Conservation (phyloP, 2,888 invertebrate genomes). For the Gymnocheta viridis region DNA sequence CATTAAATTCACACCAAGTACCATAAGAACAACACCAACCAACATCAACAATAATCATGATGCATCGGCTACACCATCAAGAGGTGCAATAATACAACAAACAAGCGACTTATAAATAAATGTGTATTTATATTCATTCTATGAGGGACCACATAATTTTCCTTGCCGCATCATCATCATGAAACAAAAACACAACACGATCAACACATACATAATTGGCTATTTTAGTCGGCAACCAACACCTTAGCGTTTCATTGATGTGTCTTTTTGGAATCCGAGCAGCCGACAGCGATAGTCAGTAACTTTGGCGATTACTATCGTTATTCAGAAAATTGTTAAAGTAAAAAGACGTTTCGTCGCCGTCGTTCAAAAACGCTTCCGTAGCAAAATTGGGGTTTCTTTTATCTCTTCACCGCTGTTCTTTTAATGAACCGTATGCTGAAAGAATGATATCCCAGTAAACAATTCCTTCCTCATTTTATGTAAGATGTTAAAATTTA, state of each 20-base stretch:
- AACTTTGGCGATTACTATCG: conserved; percentile 63
- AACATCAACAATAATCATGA: conserved; percentile 55
- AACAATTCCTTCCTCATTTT: too few species aligned
- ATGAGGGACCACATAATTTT: conserved; percentile 59
- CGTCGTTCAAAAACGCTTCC: conserved; percentile 72
- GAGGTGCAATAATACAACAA: conserved; percentile 63
- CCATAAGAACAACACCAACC: conserved; percentile 52
- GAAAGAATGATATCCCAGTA: conserved; percentile 6
- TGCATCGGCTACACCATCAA: conserved; percentile 50
- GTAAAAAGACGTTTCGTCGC: conserved; percentile 77
- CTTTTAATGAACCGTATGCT: background rate
- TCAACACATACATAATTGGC: conserved; percentile 76
- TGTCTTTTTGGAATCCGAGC: conserved; percentile 72
- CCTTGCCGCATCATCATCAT: conserved; percentile 55
- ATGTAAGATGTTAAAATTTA: too few species aligned
- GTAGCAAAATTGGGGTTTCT: conserved; percentile 41
- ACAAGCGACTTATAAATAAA: conserved; percentile 51
- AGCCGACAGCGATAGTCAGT: conserved; percentile 72
- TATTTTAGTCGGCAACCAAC: conserved; percentile 77
- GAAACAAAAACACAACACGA: conserved; percentile 73
- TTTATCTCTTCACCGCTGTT: conserved; percentile 17
- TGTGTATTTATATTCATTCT: conserved; percentile 37
- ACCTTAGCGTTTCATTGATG: conserved; percentile 74
- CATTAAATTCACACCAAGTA: conserved; percentile 71
- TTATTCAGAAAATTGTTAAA: conserved; percentile 75